Conservation (phyloP, 2,888 invertebrate species). For the Hanleya hanleyi region DNA sequence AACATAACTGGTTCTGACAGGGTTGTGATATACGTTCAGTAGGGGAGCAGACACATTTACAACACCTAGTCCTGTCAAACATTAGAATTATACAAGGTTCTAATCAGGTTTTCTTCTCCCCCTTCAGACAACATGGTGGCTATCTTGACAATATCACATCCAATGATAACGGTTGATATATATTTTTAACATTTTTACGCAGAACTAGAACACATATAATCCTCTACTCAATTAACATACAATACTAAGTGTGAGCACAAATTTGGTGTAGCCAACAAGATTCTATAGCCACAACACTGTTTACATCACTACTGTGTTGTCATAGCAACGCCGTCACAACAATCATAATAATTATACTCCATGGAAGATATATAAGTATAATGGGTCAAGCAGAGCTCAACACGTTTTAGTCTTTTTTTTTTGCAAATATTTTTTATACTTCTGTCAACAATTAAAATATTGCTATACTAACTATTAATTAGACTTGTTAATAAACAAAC, state of each 20-base stretch:
- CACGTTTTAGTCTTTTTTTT: background rate
- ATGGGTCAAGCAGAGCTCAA: background rate
- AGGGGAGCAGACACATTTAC: background rate
- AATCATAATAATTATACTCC: too few relatives aligned
- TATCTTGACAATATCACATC: conserved; percentile 5
- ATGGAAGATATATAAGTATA: background rate
- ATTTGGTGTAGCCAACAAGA: background rate
- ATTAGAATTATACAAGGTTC: too few relatives aligned
- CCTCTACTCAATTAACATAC: background rate
- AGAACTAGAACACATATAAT: background rate
- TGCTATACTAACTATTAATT: conserved; percentile 8
- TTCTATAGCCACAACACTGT: background rate
- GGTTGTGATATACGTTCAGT: too few relatives aligned
- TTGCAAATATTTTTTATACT: background rate
- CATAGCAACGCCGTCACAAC: too few relatives aligned
- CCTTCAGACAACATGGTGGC: too few relatives aligned
- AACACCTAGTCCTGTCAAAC: background rate
- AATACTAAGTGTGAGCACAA: conserved; percentile 1
- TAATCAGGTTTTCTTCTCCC: too few relatives aligned
- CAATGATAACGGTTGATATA: background rate
- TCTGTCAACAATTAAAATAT: background rate
- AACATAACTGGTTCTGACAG: background rate
- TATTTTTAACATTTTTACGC: conserved; percentile 1
- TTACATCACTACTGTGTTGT: too few relatives aligned
- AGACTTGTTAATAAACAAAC: background rate